Base-by-base conservation (phyloP, 2,113 vertebrate genomes). In the Nematolebias whitei region DNA sequence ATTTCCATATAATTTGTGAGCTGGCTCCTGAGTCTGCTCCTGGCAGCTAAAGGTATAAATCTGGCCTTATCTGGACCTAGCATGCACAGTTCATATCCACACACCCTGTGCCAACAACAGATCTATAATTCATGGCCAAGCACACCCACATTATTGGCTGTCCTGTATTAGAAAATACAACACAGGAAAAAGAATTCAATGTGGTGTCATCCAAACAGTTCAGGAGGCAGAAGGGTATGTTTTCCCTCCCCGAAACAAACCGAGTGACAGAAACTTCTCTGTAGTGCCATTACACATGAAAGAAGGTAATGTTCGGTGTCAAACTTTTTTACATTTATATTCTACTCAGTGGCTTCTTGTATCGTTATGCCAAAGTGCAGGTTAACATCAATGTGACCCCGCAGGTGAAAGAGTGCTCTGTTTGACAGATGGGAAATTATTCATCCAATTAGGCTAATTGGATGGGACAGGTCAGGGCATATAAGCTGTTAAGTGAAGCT, bases 111-210 rank as follows among this genome's bases (percentile, higher is more conserved):
- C 89, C 88, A 92, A 90, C 90, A 91, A 92, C 87, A 91, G 88
- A 93, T 92, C 91, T 91, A 91, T 93, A 93, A 93, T 92, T 93
- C 91, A 93, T 92, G 85, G 86, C 88, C 89, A 91, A 86, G 87
- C 88, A 87, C 73, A 82, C 82, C 85, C 81, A 86, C 83, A 62
- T 88, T 88, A 91, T 91, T 89, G 86, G 89, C 89, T 81, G 70
- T 76, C 62, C 62, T 82, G 85, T 87, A 83, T 92, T 89, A 84
- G 88, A 87, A 90, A 91, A 86, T 78, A 87, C 85, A 88, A 88
- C 81, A 85, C 67, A 80, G 84, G 74, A 57, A 65, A 84, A 61
- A 68, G 63, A 79, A 89, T 88, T 85, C 77, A 90, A 85, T 83
- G 85, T 57, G 41, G 83, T 85, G 89, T 87, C 87, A 88, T 88